These are phyloP conservation scores for Enteromius treurensis DNA, from an alignment of 2,797 vertebrate genomes.

Conservation along the genomic window DNA sequence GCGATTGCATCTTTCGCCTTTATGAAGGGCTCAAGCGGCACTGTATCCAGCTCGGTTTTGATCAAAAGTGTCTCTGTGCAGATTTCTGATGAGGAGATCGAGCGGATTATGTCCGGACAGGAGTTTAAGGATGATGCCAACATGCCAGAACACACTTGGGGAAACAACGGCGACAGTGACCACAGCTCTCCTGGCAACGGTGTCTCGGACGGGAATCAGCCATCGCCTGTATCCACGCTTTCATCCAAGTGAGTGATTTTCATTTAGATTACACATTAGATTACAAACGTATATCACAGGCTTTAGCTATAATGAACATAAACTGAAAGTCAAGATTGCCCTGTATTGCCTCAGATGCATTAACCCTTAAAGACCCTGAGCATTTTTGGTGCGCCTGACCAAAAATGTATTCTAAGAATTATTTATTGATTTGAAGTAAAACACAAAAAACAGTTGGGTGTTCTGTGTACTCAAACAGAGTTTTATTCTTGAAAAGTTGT, in stretches of 20 bases:
- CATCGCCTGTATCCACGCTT: slow-evolving; percentile 92
- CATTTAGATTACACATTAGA: too few relatives aligned
- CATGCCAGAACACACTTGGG: slow-evolving; percentile 88
- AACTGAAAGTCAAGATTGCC: background rate
- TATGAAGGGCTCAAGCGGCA: background rate
- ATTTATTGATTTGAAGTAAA: too few relatives aligned
- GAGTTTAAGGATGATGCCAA: slow-evolving; percentile 98
- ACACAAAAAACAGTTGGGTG: too few relatives aligned
- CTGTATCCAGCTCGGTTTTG: too few relatives aligned
- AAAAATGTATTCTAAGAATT: too few relatives aligned
- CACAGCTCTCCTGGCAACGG: slow-evolving; percentile 97
- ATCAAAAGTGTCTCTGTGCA: slow-evolving; percentile 58
- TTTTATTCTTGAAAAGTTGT: too few relatives aligned
- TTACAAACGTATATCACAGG: background rate
- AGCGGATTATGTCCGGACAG: slow-evolving; percentile 98
- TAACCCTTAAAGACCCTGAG: too few relatives aligned
- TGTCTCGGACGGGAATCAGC: slow-evolving; percentile 96
- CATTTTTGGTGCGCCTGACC: too few relatives aligned
- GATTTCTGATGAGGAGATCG: slow-evolving; percentile 99
- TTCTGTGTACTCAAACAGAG: too few relatives aligned
- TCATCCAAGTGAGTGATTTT: slow-evolving; percentile 89
- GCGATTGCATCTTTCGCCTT: background rate
- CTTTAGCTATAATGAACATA: background rate
- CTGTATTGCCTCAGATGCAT: background rate
- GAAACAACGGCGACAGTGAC: slow-evolving; percentile 97